These are phyloP conservation scores for Suncus etruscus DNA, from an alignment of 2,113 vertebrate genomes.

Conservation along the genomic window DNA sequence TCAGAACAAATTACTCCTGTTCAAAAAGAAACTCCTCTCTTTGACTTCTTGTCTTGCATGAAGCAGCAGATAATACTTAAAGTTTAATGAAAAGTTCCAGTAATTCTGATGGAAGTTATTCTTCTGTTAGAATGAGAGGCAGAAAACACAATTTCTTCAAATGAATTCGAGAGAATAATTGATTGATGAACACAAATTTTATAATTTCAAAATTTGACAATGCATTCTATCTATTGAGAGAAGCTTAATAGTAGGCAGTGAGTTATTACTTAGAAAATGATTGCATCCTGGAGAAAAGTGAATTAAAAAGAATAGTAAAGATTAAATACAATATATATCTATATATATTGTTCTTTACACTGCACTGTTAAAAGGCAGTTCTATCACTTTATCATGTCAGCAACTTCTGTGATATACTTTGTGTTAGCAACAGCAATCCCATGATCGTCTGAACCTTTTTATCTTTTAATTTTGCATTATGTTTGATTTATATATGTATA, in stretches of 20 bases:
- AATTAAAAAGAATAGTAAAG: background rate
- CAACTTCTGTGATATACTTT: background rate
- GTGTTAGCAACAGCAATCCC: background rate
- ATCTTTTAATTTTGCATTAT: background rate
- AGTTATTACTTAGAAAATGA: background rate
- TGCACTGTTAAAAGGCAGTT: background rate
- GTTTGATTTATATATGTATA: background rate
- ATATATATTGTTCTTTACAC: background rate
- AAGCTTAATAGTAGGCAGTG: background rate
- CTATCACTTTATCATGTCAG: background rate
- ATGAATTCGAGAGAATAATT: background rate
- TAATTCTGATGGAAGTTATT: background rate
- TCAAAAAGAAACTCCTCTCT: background rate
- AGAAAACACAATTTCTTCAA: background rate
- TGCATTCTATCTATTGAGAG: background rate
- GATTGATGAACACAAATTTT: background rate
- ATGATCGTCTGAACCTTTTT: background rate
- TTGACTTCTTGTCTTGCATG: background rate
- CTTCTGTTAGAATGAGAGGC: background rate
- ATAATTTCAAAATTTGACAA: background rate
- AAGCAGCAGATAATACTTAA: background rate
- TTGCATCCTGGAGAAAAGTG: background rate
- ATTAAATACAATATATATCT: background rate
- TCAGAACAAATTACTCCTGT: background rate
- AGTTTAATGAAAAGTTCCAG: conserved; percentile 1